Conservation (phyloP, 2,797 vertebrate species). For the Huso huso region DNA sequence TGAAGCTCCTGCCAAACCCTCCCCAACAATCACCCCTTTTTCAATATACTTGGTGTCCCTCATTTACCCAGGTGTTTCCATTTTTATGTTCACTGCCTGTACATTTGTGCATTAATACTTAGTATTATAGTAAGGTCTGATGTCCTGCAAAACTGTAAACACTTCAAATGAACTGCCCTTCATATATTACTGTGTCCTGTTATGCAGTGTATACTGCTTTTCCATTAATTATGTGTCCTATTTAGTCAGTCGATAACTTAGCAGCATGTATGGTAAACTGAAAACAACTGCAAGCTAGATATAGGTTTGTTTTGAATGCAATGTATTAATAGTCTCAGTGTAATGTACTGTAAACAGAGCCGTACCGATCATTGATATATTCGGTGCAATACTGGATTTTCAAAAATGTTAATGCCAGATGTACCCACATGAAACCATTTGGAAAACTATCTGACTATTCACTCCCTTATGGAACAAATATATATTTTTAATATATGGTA, state of each 20-base stretch:
- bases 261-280: slow-evolving; percentile 7
- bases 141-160: slow-evolving; percentile 18
- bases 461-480: no score
- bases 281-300: not conserved
- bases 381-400: no score
- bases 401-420: no score
- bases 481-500: no score
- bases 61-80: no score
- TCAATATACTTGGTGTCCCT: no score
- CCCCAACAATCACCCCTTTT: no score
- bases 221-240: slow-evolving; percentile 23
- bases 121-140: slow-evolving; percentile 15
- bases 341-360: not conserved
- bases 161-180: slow-evolving; percentile 24
- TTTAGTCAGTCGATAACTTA: slow-evolving; percentile 15
- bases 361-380: no score
- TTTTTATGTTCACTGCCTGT: no score
- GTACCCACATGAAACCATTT: no score
- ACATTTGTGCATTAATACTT: slow-evolving; percentile 14
- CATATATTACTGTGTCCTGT: slow-evolving; percentile 17
- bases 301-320: not conserved
- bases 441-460: no score
- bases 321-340: not conserved
- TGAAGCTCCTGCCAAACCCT: no score
- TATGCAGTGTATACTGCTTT: slow-evolving; percentile 19